Conservation (phyloP, 2,113 vertebrate species). For the Malurus elegans region DNA sequence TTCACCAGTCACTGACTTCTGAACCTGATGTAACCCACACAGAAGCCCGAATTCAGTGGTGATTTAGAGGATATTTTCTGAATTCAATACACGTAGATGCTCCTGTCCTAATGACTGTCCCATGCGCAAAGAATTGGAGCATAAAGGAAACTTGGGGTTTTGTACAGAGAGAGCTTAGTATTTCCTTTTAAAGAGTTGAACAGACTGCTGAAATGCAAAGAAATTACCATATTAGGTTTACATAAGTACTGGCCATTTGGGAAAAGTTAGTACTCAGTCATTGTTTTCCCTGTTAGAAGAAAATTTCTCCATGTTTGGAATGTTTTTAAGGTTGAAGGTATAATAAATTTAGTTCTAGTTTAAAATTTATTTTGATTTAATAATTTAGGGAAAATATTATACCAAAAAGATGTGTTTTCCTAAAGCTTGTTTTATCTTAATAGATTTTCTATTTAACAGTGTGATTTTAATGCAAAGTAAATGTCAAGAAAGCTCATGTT, state of each 20-base stretch:
- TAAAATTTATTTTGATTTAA: neutral
- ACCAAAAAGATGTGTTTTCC: neutral
- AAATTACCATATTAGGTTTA: neutral
- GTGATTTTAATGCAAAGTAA: neutral
- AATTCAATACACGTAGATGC: neutral
- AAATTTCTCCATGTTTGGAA: neutral
- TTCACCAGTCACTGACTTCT: neutral
- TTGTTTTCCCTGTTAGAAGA: neutral
- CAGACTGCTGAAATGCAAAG: neutral
- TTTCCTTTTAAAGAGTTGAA: neutral
- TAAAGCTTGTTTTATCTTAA: neutral
- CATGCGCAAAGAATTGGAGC: neutral
- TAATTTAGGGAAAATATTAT: neutral
- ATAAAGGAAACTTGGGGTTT: neutral
- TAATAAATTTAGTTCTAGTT: neutral
- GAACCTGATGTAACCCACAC: neutral
- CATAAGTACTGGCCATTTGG: neutral
- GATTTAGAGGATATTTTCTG: neutral
- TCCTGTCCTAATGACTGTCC: neutral
- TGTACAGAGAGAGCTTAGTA: neutral
- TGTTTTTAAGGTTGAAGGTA: neutral
- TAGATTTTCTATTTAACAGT: neutral
- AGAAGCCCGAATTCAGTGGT: neutral
- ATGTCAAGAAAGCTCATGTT: neutral
- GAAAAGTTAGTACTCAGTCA: neutral